These are phyloP conservation scores for Drosophila mojavensis DNA, from an alignment of 1,140 invertebrate genomes.

Conservation along the genomic window DNA sequence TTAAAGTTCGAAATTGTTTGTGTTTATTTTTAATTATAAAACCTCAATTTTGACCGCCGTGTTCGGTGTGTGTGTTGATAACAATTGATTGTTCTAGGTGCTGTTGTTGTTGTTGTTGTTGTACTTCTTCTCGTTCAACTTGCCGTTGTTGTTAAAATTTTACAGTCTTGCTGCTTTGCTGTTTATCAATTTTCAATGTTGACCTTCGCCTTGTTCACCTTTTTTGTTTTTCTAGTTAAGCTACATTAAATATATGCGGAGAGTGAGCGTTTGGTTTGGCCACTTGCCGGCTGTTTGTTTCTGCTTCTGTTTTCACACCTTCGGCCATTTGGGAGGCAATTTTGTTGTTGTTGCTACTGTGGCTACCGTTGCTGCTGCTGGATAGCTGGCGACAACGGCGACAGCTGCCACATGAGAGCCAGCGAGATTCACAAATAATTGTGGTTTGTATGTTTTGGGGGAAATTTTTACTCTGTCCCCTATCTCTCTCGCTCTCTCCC, in stretches of 20 bases:
- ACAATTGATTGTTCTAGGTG: slow-evolving; percentile 39
- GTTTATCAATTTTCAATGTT: slow-evolving; percentile 82
- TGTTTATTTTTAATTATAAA: slow-evolving; percentile 80
- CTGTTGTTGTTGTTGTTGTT: slow-evolving; percentile 20
- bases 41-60: slow-evolving; percentile 41
- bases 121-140: neutral
- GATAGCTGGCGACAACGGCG: slow-evolving; percentile 41
- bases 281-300: slow-evolving; percentile 53
- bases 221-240: slow-evolving; percentile 61
- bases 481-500: neutral
- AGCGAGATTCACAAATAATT: slow-evolving; percentile 57
- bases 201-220: slow-evolving; percentile 63
- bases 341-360: slow-evolving; percentile 9
- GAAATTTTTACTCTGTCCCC: neutral
- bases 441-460: slow-evolving; percentile 16
- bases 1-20: slow-evolving; percentile 57
- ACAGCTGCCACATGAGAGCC: slow-evolving; percentile 5
- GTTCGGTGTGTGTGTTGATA: slow-evolving; percentile 48
- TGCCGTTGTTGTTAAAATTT: neutral
- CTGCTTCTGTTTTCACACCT: slow-evolving; percentile 67
- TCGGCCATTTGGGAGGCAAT: slow-evolving; percentile 14
- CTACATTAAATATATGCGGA: slow-evolving; percentile 69
- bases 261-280: slow-evolving; percentile 14
- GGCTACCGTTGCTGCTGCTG: neutral
- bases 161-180: slow-evolving; percentile 40